Evolutionary conservation across 2,888 invertebrate genomes (phyloP), one percentile per base, ranked within the genome.

Genomic region (Ctenicera cuprea): DNA sequence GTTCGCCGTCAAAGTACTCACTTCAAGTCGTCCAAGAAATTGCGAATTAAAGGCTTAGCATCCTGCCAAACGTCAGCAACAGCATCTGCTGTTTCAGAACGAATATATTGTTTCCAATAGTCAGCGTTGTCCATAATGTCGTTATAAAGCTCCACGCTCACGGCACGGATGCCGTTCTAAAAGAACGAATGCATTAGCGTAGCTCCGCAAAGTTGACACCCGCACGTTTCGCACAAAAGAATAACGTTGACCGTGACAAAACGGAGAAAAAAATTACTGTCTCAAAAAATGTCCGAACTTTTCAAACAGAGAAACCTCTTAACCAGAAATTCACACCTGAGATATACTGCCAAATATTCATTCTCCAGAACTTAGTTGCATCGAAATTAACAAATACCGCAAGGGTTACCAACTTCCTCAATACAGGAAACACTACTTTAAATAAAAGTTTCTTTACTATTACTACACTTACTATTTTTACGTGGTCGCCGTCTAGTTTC

Each of bases 41-140:
- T 89, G 64, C 91, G 86, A 11, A 95, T 88, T 75, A 92, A 90
- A 0, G 93, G 91, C 83, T 93, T 93, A 0, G 94, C 93, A 80
- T 95, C 94, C 0, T 88, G 87, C 95, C 95, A 95, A 41, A 95
- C 90, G 69, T 91, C 92, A 75, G 89, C 89, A 3, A 94, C 83
- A 0, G 93, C 91, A 63, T 91, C 90, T 76, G 90, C 88, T 0
- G 92, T 91, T 87, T 96, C 95, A 79, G 91, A 91, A 45, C 93
- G 93, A 2, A 92, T 82, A 45, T 91, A 91, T 76, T 91, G 91
- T 64, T 91, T 90, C 90, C 92, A 93, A 82, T 91, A 91, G 78
- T 93, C 91, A 64, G 91, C 85, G 43, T 87, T 87, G 71, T 90
- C 89, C 3, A 89, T 85, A 63, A 88, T 85, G 43, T 88, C 87